Percentiles rank a stretch among this genome's conserved stretches.
Conservation (phyloP, 1,140 invertebrate species). For the Cyclina sinensis region DNA sequence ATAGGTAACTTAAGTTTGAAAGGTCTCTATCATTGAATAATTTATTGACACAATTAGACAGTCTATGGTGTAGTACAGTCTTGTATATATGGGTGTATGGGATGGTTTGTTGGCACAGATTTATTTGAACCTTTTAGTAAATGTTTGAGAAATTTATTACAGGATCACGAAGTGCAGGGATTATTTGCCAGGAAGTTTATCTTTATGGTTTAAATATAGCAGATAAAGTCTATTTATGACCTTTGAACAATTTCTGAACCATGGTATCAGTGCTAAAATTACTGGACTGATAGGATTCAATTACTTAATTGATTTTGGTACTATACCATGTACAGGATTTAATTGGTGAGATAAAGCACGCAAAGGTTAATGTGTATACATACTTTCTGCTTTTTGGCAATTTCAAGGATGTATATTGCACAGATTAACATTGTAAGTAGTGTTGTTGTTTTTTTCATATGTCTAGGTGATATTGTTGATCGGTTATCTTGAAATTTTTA, state of each 20-base stretch:
- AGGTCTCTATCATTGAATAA: no score
- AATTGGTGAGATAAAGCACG: background rate
- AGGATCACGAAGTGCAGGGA: background rate
- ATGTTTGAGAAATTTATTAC: background rate
- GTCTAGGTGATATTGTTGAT: no score
- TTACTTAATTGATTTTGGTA: slow-evolving; percentile 1
- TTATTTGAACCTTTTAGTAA: background rate
- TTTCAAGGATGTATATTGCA: no score
- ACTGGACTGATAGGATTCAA: background rate
- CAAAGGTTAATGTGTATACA: no score
- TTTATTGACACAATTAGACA: background rate
- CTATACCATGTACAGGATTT: background rate
- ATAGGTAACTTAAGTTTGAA: no score
- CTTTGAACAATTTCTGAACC: background rate
- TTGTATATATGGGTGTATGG: no score
- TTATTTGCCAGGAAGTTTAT: slow-evolving; percentile 27
- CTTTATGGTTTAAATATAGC: background rate
- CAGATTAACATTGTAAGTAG: no score
- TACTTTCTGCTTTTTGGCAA: no score
- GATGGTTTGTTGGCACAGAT: no score
- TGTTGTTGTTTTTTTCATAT: no score
- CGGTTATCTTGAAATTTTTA: no score
- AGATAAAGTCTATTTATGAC: slow-evolving; percentile 1
- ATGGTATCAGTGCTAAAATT: slow-evolving; percentile 12
- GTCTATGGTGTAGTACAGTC: background rate